Percentiles rank a stretch among this genome's conserved stretches.
Conservation (phyloP, 2,113 vertebrate genomes). For the Oxyruncus cristatus region DNA sequence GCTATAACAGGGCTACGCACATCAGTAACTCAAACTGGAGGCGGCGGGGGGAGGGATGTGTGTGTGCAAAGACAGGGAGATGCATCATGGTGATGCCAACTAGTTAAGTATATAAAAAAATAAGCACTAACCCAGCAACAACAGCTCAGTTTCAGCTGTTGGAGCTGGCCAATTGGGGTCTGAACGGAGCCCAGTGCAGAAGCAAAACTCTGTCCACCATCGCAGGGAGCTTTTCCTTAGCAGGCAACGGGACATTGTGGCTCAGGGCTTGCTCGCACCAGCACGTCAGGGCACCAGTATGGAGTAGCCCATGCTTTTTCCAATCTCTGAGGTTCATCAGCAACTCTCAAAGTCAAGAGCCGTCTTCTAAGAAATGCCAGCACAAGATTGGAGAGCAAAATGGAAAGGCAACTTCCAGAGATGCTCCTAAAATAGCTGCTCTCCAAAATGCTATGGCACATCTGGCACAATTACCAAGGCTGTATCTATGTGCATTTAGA, state of each 20-base stretch:
- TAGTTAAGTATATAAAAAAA: neutral
- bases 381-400: neutral
- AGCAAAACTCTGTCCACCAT: neutral
- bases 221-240: accelerated
- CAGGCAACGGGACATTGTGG: accelerated
- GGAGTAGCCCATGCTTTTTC: neutral
- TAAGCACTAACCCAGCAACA: neutral
- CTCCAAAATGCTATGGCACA: neutral
- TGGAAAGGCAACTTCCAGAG: neutral
- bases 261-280: neutral
- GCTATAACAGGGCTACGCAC: neutral
- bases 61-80: neutral
- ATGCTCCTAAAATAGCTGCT: neutral
- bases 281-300: neutral
- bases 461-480: slow-evolving; percentile 12
- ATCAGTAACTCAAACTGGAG: neutral
- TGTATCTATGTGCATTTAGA: neutral
- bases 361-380: neutral
- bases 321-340: neutral
- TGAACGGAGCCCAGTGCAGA: neutral
- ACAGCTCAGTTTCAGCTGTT: neutral
- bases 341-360: neutral
- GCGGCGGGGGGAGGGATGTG: neutral
- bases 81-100: neutral
- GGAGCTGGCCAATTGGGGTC: neutral